phyloP scores from a whole-genome alignment of 2,888 invertebrate genomes.

The Lordiphosa andalusiaca region DNA sequence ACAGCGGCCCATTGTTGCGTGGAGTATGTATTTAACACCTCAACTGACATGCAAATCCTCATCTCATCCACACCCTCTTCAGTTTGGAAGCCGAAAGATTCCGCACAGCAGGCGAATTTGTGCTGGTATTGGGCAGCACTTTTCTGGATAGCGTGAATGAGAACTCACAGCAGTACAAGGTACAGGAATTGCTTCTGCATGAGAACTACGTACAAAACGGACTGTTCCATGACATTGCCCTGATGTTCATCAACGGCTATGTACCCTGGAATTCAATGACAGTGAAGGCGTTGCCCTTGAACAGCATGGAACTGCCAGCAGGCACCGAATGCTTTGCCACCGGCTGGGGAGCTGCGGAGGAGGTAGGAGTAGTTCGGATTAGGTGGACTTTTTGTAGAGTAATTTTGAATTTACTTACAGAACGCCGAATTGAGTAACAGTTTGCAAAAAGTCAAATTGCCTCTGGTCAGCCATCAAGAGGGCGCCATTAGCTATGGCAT shows the following conservation, averaged over 20 bases:
- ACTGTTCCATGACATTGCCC: slow-evolving; percentile 64
- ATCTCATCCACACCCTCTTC: not conserved
- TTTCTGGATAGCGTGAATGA: slow-evolving; percentile 22
- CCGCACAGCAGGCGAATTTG: slow-evolving; percentile 44
- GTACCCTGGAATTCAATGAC: slow-evolving; percentile 50
- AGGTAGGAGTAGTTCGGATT: slow-evolving; percentile 9
- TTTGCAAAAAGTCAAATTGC: slow-evolving; percentile 48
- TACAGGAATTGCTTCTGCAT: slow-evolving; percentile 55
- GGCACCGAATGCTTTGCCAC: slow-evolving; percentile 53
- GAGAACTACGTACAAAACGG: slow-evolving; percentile 30
- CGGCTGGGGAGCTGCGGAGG: slow-evolving; percentile 63
- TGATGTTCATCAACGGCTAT: slow-evolving; percentile 66
- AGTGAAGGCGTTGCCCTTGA: slow-evolving; percentile 47
- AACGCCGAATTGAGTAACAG: slow-evolving; percentile 10
- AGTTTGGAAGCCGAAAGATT: slow-evolving; percentile 14
- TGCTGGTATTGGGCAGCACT: slow-evolving; percentile 67
- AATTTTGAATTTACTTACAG: slow-evolving; percentile 11
- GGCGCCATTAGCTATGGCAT: slow-evolving; percentile 46
- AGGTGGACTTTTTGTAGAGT: not conserved
- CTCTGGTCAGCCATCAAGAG: slow-evolving; percentile 35
- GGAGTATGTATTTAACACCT: slow-evolving; percentile 25
- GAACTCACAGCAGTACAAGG: slow-evolving; percentile 49
- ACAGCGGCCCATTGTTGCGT: slow-evolving; percentile 70
- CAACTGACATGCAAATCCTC: not conserved
- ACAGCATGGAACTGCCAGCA: not conserved